These are phyloP conservation scores for Acomys russatus DNA, from an alignment of 2,797 vertebrate genomes.

Conservation along the genomic window DNA sequence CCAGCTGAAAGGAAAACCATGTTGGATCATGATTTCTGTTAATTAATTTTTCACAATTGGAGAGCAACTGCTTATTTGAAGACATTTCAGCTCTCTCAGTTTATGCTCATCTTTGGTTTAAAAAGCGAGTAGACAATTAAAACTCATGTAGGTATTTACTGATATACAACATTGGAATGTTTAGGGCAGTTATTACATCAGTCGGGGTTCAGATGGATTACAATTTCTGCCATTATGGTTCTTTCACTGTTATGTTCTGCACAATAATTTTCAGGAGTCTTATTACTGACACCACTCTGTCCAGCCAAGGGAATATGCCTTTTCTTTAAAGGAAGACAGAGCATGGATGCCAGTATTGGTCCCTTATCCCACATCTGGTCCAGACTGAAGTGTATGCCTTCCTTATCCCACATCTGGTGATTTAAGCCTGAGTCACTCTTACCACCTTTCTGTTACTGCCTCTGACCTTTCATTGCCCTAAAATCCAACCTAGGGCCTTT, in stretches of 20 bases:
- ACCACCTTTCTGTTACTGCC: not conserved
- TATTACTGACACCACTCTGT: not conserved
- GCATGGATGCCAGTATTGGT: not conserved
- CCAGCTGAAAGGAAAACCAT: conserved; percentile 43
- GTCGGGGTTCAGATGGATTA: not conserved
- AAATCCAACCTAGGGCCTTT: not conserved
- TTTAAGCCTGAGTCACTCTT: not conserved
- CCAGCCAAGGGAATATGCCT: not conserved
- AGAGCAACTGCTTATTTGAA: conserved; percentile 35
- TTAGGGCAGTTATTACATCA: not conserved
- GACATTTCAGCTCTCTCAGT: not conserved
- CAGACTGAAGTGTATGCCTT: not conserved
- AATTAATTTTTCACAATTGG: conserved; percentile 25
- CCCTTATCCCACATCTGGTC: not conserved
- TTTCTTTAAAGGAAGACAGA: not conserved
- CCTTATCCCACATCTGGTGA: not conserved
- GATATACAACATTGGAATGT: not conserved
- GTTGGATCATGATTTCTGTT: conserved; percentile 33
- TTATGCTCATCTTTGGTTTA: conserved; percentile 31
- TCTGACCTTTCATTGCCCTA: not conserved
- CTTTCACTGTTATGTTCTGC: not conserved
- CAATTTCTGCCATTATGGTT: not conserved
- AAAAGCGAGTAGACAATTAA: conserved; percentile 6
- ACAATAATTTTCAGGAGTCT: not conserved
- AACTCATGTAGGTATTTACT: not conserved